Evolutionary conservation across 2,113 vertebrate species (phyloP), one percentile per base, ranked within the genome.

Genomic region (Odocoileus hemionus): DNA sequence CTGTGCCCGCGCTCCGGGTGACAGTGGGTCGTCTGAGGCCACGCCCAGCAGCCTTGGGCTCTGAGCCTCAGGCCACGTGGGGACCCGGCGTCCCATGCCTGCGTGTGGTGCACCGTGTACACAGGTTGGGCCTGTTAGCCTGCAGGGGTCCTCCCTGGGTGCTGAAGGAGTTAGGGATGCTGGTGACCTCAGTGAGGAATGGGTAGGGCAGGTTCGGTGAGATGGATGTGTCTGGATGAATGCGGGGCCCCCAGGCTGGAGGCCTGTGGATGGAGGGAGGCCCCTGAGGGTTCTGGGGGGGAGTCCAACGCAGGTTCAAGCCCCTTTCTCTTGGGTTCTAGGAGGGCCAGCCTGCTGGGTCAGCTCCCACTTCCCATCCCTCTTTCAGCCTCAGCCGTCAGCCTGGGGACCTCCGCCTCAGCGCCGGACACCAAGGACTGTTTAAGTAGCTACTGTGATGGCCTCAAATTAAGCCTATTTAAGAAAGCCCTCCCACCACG

Each of bases 1-100:
- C n/a, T 21, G 39, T 12, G 21, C 50, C 55, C 39, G 6, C 1
- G 2, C 5, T 28, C 47, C 58, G 7, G 11, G n/a, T 2, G 4
- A 0, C 0, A 2, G 10, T 2, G n/a, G 39, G 30, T 2, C 28
- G 26, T 2, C 28, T 15, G 47, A 19, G 23, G 33, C 2, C 11
- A 26, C 17, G 2, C 16, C 16, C 14, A 3, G 23, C 5, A 12
- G 10, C 43, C 8, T 15, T 19, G 26, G 33, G 9, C 13, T 6
- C 54, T 5, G 13, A 3, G 6, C 1, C 21, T n/a, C 3, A 1
- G 3, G 25, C 21, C 17, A 6, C 0, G 1, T 2, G 54, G 36
- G 14, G n/a, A 15, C 13, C 2, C 0, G 0, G 10, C 26, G 1
- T 17, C 1, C 0, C 2, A 5, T 15, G 64, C 7, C n/a, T 52